These are phyloP conservation scores for Orthonychiurus folsomi DNA, from an alignment of 2,888 invertebrate species.

Conservation along the genomic window DNA sequence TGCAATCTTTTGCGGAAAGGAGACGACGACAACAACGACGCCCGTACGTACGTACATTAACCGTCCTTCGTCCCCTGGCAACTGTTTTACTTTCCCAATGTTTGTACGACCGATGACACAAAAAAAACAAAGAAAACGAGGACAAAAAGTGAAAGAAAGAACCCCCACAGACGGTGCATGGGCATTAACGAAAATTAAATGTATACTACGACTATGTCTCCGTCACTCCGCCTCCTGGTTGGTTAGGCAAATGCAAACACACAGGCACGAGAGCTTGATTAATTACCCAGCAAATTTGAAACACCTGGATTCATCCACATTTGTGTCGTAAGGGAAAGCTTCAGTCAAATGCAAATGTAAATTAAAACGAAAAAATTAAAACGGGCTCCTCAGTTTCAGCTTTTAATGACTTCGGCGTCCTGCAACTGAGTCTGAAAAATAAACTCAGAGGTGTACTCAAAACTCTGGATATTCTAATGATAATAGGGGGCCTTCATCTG, in stretches of 20 bases:
- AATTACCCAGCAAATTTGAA: background rate
- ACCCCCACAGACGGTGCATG: background rate
- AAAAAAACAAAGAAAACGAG: background rate
- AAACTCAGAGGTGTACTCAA: background rate
- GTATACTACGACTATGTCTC: background rate
- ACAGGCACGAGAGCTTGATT: background rate
- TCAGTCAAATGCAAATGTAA: background rate
- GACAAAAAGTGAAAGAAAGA: background rate
- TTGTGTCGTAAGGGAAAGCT: background rate
- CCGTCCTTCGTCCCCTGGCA: background rate
- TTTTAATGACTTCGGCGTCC: background rate
- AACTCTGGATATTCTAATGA: background rate
- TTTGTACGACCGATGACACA: background rate
- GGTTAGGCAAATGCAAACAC: no score
- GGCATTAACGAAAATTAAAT: background rate
- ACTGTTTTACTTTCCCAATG: background rate
- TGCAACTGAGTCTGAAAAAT: no score
- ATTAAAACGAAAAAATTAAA: background rate
- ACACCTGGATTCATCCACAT: background rate
- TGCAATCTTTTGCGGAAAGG: no score
- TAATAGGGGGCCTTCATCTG: background rate
- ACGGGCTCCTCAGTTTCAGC: background rate
- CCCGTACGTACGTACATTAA: no score
- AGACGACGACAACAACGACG: no score
- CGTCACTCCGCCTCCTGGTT: no score